phyloP scores from a whole-genome alignment of 2,113 vertebrate species.

The Hippocampus zosterae region DNA sequence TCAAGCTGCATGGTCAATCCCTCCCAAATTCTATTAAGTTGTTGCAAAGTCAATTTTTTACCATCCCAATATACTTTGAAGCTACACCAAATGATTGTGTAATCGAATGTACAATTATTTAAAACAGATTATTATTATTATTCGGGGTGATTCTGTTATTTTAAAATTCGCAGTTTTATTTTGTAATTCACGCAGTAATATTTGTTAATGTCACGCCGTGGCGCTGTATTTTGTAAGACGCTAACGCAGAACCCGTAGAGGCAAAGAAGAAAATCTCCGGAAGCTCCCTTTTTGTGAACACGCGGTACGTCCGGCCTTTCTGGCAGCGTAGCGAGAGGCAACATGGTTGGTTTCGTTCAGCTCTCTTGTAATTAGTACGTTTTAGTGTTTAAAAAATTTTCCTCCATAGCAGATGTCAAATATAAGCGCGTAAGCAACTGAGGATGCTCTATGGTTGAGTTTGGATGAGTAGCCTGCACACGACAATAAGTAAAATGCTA shows the following conservation, averaged over 20 bases:
- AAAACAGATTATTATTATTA: no score
- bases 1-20: neutral
- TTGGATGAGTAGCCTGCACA: fast-evolving
- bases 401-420: fast-evolving
- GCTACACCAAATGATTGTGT: no score
- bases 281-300: constrained; percentile 50
- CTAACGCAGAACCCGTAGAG: neutral
- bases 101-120: no score
- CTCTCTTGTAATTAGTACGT: neutral
- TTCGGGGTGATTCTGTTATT: neutral
- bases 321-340: constrained; percentile 44
- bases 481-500: neutral
- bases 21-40: neutral
- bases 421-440: neutral
- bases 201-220: neutral
- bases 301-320: constrained; percentile 68
- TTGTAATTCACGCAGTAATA: neutral
- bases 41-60: neutral
- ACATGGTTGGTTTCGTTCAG: constrained; percentile 44
- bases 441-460: fast-evolving
- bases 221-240: neutral
- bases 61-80: no score
- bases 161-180: neutral
- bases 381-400: neutral
- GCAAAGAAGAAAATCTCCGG: constrained; percentile 46